Base-by-base conservation (phyloP, 2,113 vertebrate genomes). In the Barbus barbus region DNA sequence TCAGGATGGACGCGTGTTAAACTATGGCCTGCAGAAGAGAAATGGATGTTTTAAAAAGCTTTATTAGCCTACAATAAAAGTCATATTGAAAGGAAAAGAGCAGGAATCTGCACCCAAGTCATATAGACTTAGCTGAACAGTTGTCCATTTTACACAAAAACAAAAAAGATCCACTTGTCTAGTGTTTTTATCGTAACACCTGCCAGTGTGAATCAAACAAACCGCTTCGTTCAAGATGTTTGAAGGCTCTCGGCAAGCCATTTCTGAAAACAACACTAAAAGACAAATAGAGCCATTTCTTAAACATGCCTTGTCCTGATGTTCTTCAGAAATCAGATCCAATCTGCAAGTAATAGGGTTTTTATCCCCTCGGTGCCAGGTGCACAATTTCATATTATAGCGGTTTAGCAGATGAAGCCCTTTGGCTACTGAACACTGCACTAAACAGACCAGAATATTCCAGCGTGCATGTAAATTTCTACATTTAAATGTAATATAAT, bases 251-350 rank as follows among this genome's bases (percentile, higher is more conserved):
- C n/a, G 4, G 22, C 41, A 65, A 44, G 12, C 26, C 58, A 44
- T 38, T 14, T 24, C 14, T 11, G 51, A 58, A 81, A 63, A 48
- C 48, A 58, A 84, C 28, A 69, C 14, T 33, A n/a, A 38, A 28
- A 74, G 12, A 75, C 8, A 75, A 83, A 48, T 44, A 1, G 28
- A 61, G 36, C 53, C 5, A 18, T 24, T 36, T 41, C 16, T 44
- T n/a, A 44, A 48, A 61, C 26, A 72, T 13, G 38, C 33, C 26
- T 48, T 60, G 20, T 28, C 79, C 24, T 7, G 16, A 33, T n/a
- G 51, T 36, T 48, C 14, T 58, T 84, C 61, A 51, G 71, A 24
- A 77, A 85, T 60, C 33, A 24, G 48, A 77, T 74, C 33, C 20
- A 41, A 44, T 75, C 81, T 83, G 53, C 53, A 63, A 65, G 71